phyloP scores from a whole-genome alignment of 2,888 invertebrate species.

The Pristionchus exspectatus region DNA sequence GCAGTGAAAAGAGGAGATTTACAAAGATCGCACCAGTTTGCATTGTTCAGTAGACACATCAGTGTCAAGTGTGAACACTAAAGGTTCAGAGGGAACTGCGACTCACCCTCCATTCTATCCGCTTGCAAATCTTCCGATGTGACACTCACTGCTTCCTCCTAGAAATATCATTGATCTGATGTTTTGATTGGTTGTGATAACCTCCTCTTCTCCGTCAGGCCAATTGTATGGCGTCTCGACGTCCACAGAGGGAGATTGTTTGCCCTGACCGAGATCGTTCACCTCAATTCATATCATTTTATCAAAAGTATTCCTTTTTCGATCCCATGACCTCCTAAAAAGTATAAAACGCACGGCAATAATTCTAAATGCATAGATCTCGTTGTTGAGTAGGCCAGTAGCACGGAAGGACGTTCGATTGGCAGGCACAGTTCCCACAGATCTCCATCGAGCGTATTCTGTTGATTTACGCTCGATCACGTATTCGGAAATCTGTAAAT shows the following conservation, averaged over 20 bases:
- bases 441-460: slow-evolving; percentile 62
- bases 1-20: neutral
- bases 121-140: neutral
- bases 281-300: neutral
- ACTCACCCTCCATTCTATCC: slow-evolving; percentile 16
- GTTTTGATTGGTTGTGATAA: neutral
- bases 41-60: slow-evolving; percentile 2
- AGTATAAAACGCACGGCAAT: slow-evolving; percentile 59
- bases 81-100: neutral
- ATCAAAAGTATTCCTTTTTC: neutral
- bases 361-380: slow-evolving; percentile 69
- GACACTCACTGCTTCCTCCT: slow-evolving; percentile 1
- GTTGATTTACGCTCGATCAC: slow-evolving; percentile 65
- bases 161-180: neutral
- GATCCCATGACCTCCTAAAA: neutral
- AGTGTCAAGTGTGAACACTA: neutral
- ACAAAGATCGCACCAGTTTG: neutral
- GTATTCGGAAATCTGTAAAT: slow-evolving; percentile 60
- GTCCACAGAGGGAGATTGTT: slow-evolving; percentile 61
- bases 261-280: slow-evolving; percentile 49
- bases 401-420: slow-evolving; percentile 51
- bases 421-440: slow-evolving; percentile 59
- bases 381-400: slow-evolving; percentile 63
- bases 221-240: slow-evolving; percentile 60
- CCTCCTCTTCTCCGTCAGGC: slow-evolving; percentile 54